Evolutionary conservation across 2,797 vertebrate species (phyloP).

Genomic region (Siniperca scherzeri): DNA sequence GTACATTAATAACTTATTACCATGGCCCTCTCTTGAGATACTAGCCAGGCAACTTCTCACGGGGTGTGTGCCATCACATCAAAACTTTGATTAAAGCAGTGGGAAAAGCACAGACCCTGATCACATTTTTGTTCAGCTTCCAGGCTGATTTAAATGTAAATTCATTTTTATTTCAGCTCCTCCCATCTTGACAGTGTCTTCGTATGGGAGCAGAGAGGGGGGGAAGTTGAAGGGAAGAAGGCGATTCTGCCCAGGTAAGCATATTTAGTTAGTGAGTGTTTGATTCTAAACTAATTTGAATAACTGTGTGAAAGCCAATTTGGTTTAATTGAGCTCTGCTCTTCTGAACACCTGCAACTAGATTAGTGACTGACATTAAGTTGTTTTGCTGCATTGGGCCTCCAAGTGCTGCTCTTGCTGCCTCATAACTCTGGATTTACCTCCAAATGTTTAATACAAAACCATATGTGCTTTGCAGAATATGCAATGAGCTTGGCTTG

Average conservation of each 20-base stretch:
- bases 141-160: constrained; percentile 85
- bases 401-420: constrained; percentile 71
- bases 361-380: constrained; percentile 87
- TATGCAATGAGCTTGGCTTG: constrained; percentile 78
- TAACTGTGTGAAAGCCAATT: constrained; percentile 86
- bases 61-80: constrained; percentile 76
- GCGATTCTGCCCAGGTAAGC: constrained; percentile 85
- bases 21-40: constrained; percentile 66
- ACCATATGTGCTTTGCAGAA: constrained; percentile 84
- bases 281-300: constrained; percentile 87
- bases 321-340: constrained; percentile 85
- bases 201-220: constrained; percentile 48
- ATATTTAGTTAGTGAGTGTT: constrained; percentile 78
- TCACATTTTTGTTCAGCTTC: constrained; percentile 81
- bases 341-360: constrained; percentile 85
- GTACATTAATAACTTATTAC: constrained; percentile 78
- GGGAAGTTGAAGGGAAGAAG: constrained; percentile 38
- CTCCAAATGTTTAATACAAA: constrained; percentile 83
- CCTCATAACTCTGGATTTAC: constrained; percentile 83
- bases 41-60: constrained; percentile 45
- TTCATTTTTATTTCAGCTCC: constrained; percentile 80
- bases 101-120: constrained; percentile 78
- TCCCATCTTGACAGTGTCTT: constrained; percentile 69
- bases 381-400: constrained; percentile 84
- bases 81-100: constrained; percentile 80